A percentile compares a stretch with the other conserved stretches of the same genome.
Evolutionary conservation across 2,888 invertebrate genomes (phyloP).

Genomic region (Morpho deidamia): DNA sequence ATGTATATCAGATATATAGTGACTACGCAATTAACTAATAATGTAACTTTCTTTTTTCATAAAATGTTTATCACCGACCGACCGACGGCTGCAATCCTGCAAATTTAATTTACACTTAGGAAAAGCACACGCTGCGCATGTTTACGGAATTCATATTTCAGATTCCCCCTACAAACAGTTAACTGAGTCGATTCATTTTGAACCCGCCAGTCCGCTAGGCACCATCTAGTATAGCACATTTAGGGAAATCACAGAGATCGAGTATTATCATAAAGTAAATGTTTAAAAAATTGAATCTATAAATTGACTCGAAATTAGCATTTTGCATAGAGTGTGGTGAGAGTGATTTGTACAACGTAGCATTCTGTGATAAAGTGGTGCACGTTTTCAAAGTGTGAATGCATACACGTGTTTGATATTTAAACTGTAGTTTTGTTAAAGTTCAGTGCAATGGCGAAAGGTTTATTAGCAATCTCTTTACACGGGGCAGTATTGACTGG

Average conservation of each 20-base stretch:
- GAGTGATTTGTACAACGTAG: too few species aligned
- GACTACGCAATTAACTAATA: background rate
- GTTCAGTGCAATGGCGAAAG: slow-evolving; percentile 24
- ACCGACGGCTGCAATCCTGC: slow-evolving; percentile 33
- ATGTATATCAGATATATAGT: too few species aligned
- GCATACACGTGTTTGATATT: background rate
- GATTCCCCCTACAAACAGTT: slow-evolving; percentile 52
- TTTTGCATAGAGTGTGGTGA: too few species aligned
- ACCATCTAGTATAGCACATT: slow-evolving; percentile 43
- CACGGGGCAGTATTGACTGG: slow-evolving; percentile 52
- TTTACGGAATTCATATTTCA: slow-evolving; percentile 64
- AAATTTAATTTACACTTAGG: slow-evolving; percentile 67
- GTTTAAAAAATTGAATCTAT: too few species aligned
- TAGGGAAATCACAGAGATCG: slow-evolving; percentile 7
- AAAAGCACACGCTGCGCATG: slow-evolving; percentile 45
- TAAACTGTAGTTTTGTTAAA: background rate
- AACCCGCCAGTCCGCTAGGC: slow-evolving; percentile 49
- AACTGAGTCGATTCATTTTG: slow-evolving; percentile 49
- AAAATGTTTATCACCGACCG: slow-evolving; percentile 15
- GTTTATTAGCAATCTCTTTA: slow-evolving; percentile 44
- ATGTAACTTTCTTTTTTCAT: slow-evolving; percentile 22
- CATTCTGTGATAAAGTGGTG: too few species aligned
- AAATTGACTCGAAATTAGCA: too few species aligned
- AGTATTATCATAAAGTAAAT: too few species aligned
- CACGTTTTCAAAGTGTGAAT: background rate